Evolutionary conservation across 2,113 vertebrate genomes (phyloP), one percentile per base, ranked within the genome.

Genomic region (Malurus alboscapulatus): DNA sequence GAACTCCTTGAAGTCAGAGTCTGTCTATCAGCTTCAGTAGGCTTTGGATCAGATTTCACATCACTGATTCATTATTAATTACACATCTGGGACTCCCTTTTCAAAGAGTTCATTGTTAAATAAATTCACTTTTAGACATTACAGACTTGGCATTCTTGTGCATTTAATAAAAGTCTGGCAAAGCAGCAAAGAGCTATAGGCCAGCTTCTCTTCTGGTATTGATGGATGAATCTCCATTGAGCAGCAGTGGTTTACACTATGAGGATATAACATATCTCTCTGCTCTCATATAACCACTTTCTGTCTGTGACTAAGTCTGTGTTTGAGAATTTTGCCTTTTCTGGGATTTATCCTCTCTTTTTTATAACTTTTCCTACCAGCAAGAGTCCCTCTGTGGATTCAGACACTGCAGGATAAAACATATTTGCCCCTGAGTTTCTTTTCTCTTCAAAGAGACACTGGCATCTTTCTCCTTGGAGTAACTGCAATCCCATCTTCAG

Each of bases 91-190:
- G 96, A 91, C 76, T 95, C 90, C 79, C 61, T 93, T 94, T 95
- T 94, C 96, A 96, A 96, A 96, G 92, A 94, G 88, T 90, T 94
- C 93, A 91, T 91, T 96, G 95, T 96, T 95, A 95, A 96, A 94
- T 93, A 94, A 94, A 96, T 96, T 94, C 93, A 90, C 67, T 94
- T 94, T 95, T 77, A 88, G 72, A 90, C 94, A 78, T 95, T 95
- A 93, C 90, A 94, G 91, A 77, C 78, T 94, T 96, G 85, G 85
- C 92, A 84, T 96, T 95, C 94, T 91, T 92, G 48, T 94, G 87
- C 79, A 42, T 91, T 95, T 95, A 94, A 96, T 96, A 96, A 78
- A 95, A 92, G 80, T 94, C 89, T 96, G 93, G 92, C 87, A 95
- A 90, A 78, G 48, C 65, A 61, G 94, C 87, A 93, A 94, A 96